Percentiles rank a stretch among this genome's conserved stretches.
These are phyloP conservation scores for Hypolimnas misippus DNA, from an alignment of 2,888 invertebrate genomes.

Conservation along the genomic window DNA sequence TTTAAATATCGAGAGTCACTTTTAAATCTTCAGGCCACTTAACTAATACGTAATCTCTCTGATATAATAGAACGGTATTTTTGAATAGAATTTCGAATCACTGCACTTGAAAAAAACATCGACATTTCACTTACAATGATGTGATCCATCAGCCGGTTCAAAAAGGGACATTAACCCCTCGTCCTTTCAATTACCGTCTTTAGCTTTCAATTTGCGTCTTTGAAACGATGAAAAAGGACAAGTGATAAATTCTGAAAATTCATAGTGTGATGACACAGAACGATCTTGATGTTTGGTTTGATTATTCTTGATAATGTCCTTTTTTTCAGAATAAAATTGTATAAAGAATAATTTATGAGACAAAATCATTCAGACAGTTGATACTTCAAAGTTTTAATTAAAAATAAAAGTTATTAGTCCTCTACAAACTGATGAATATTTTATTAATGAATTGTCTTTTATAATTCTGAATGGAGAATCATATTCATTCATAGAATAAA, in stretches of 20 bases:
- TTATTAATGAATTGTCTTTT: conserved; percentile 6
- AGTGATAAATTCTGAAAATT: conserved; percentile 55
- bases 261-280: conserved; percentile 42
- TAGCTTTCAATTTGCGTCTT: conserved; percentile 81
- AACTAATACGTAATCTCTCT: conserved; percentile 9
- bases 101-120: conserved; percentile 52
- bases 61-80: conserved; percentile 7
- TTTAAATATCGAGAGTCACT: not conserved
- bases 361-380: not conserved
- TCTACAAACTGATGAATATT: conserved; percentile 4
- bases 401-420: not conserved
- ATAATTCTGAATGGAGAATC: conserved; percentile 1
- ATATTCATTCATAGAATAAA: not conserved
- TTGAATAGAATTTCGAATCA: conserved; percentile 36
- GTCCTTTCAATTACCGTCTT: conserved; percentile 81
- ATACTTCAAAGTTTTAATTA: not conserved
- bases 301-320: not conserved
- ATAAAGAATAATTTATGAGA: not conserved
- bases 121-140: conserved; percentile 67
- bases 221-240: conserved; percentile 67
- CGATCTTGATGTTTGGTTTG: conserved; percentile 26
- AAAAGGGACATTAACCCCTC: conserved; percentile 75
- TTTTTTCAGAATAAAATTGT: not conserved
- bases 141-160: conserved; percentile 74
- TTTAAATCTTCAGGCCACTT: not conserved